Evolutionary conservation across 2,113 vertebrate species (phyloP).

Genomic region (Thinocorus orbignyianus): DNA sequence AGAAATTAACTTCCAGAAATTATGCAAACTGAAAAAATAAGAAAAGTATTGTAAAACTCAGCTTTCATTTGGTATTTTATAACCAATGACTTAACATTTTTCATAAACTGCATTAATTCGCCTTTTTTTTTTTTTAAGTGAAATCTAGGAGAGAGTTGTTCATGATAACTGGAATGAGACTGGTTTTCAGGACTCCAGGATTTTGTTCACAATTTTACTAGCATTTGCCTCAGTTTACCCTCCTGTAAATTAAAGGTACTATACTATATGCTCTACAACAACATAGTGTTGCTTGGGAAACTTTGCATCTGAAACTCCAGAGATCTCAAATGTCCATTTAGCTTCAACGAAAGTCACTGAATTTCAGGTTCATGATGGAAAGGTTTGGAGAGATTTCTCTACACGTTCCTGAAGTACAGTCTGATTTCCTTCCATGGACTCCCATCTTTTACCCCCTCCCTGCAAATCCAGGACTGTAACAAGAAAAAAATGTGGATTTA

Average conservation of each 20-base stretch:
- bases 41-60: neutral
- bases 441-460: neutral
- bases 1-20: neutral
- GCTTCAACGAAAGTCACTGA: neutral
- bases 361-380: neutral
- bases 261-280: neutral
- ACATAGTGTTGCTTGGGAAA: neutral
- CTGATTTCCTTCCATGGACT: neutral
- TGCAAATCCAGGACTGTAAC: neutral
- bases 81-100: neutral
- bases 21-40: neutral
- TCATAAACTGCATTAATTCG: neutral
- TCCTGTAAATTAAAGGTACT: neutral
- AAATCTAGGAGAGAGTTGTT: neutral
- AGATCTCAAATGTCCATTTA: neutral
- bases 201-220: neutral
- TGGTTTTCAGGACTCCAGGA: neutral
- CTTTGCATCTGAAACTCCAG: neutral
- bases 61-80: neutral
- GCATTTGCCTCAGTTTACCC: neutral
- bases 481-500: neutral
- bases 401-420: rapidly evolving
- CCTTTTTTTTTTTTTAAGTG: neutral
- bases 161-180: no score
- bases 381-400: neutral